A percentile compares a stretch with the other conserved stretches of the same genome.
phyloP scores from a whole-genome alignment of 1,140 invertebrate genomes.

The Eufriesea mexicana region DNA sequence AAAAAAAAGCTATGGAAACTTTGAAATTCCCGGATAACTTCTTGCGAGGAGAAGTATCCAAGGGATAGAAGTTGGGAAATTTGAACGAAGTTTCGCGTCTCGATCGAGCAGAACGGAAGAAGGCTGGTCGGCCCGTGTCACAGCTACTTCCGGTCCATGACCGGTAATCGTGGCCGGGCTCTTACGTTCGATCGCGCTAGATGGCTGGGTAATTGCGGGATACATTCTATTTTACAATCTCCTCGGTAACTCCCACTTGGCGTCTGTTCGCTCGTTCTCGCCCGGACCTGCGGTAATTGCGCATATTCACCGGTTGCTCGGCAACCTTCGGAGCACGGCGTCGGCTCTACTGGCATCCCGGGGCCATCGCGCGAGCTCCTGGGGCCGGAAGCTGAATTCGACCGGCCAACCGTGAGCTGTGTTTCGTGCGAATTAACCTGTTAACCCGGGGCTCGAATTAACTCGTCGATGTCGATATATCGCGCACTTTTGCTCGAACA shows the following conservation, averaged over 20 bases:
- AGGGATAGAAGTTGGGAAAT: not conserved
- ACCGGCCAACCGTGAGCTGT: not conserved
- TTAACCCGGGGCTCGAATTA: no score
- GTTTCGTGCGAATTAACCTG: not conserved
- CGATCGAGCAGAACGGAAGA: not conserved
- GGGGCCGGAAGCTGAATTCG: not conserved
- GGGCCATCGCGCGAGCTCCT: slow-evolving; percentile 14
- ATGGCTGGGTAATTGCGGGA: slow-evolving; percentile 45
- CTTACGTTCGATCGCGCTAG: slow-evolving; percentile 39
- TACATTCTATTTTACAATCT: slow-evolving; percentile 51
- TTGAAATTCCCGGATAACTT: not conserved
- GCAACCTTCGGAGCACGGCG: slow-evolving; percentile 37
- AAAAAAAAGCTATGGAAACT: no score
- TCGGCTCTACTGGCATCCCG: slow-evolving; percentile 27
- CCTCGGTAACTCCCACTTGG: slow-evolving; percentile 36
- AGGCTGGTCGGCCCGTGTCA: not conserved
- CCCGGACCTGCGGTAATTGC: slow-evolving; percentile 44
- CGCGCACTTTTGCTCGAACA: no score
- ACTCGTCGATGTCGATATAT: no score
- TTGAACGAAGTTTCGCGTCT: not conserved
- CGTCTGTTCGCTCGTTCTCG: slow-evolving; percentile 42
- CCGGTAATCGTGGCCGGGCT: slow-evolving; percentile 2
- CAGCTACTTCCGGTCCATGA: not conserved
- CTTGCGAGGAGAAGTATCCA: not conserved
- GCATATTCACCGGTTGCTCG: slow-evolving; percentile 52